Evolutionary conservation across 2,797 vertebrate species (phyloP).

Genomic region (Poeciliopsis infans): DNA sequence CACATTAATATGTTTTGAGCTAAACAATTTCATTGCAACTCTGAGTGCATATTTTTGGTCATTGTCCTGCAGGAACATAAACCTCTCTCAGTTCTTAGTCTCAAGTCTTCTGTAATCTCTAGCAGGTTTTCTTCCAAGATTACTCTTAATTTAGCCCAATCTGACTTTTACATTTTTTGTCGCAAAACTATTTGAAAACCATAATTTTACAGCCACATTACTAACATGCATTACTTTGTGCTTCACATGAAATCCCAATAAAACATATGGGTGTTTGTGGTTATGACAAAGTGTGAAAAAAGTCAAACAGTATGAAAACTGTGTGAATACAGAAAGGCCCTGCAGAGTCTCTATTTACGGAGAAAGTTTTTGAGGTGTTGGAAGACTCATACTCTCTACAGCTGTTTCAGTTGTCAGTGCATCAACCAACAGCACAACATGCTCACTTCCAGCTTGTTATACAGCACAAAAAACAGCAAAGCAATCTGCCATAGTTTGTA

Average conservation of each 20-base stretch:
- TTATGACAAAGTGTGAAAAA: neutral
- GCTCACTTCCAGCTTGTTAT: neutral
- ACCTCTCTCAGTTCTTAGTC: neutral
- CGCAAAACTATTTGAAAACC: neutral
- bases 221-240: neutral
- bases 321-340: neutral
- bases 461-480: neutral
- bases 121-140: neutral
- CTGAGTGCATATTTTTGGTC: neutral
- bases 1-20: neutral
- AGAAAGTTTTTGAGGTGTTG: neutral
- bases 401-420: neutral
- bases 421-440: neutral
- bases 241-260: neutral
- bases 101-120: neutral
- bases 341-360: neutral
- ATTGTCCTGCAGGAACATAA: neutral
- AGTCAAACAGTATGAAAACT: neutral
- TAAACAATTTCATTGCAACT: neutral
- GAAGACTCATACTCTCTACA: neutral
- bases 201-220: neutral
- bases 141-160: neutral
- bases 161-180: neutral
- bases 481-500: neutral
- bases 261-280: neutral